Evolutionary conservation across 2,888 invertebrate genomes (phyloP).

Genomic region (Graphium colonna): DNA sequence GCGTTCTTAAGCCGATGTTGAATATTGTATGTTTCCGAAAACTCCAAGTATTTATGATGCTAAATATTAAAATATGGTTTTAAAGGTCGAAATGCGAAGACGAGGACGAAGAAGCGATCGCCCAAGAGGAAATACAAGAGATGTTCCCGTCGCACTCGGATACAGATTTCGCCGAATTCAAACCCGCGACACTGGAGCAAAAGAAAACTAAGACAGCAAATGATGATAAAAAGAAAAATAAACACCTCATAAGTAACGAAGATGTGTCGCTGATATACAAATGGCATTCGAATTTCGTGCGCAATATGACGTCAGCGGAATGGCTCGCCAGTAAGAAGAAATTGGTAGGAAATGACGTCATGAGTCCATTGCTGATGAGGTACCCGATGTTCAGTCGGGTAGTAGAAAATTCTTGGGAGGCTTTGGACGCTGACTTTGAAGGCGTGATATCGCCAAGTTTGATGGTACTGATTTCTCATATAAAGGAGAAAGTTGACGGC

Average conservation of each 20-base stretch:
- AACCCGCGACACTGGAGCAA: conserved; percentile 69
- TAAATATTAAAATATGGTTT: too few species aligned
- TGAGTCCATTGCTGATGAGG: conserved; percentile 77
- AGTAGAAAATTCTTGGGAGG: conserved; percentile 70
- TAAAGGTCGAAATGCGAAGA: conserved; percentile 82
- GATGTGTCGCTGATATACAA: conserved; percentile 81
- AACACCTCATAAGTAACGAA: conserved; percentile 64
- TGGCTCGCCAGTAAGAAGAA: conserved; percentile 78
- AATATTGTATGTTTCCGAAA: too few species aligned
- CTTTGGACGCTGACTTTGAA: conserved; percentile 77
- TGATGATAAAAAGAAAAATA: conserved; percentile 38
- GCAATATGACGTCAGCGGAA: conserved; percentile 78
- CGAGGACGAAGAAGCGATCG: conserved; percentile 84
- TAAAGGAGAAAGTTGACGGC: conserved; percentile 71
- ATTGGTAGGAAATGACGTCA: conserved; percentile 57
- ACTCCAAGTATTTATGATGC: too few species aligned
- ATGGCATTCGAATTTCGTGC: conserved; percentile 81
- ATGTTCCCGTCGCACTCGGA: conserved; percentile 86
- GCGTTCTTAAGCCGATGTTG: too few species aligned
- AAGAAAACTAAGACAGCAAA: conserved; percentile 52
- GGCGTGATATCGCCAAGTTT: conserved; percentile 77
- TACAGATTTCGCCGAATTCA: conserved; percentile 86
- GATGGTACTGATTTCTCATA: conserved; percentile 77
- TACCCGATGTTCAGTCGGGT: conserved; percentile 80
- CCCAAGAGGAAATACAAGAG: conserved; percentile 82